Conservation (phyloP, 2,113 vertebrate species). For the Abramis brama region DNA sequence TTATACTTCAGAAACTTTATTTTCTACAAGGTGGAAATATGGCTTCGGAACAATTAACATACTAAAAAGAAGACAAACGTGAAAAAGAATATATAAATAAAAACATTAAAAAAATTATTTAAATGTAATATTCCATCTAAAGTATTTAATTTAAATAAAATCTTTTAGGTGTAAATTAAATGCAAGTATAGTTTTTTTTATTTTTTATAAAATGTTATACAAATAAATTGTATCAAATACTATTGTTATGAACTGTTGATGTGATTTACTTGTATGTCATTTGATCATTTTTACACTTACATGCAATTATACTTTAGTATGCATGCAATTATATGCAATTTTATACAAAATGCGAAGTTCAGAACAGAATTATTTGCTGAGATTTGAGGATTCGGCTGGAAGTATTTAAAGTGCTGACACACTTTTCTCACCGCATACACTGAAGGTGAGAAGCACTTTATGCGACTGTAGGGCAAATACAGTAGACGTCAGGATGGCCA, state of each 20-base stretch:
- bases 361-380: background rate
- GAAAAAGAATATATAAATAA: background rate
- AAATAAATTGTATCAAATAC: too few relatives aligned
- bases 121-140: background rate
- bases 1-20: background rate
- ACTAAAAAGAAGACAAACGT: background rate
- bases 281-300: background rate
- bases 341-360: background rate
- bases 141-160: background rate
- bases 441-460: constrained; percentile 31
- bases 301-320: background rate
- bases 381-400: background rate
- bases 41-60: background rate
- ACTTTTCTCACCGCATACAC: constrained; percentile 37
- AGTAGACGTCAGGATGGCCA: constrained; percentile 34
- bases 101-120: background rate
- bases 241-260: background rate
- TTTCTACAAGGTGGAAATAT: background rate
- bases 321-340: background rate
- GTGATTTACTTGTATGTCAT: background rate
- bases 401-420: constrained; percentile 34
- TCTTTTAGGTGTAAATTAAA: background rate
- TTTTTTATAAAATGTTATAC: too few relatives aligned
- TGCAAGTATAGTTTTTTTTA: background rate
- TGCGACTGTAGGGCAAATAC: background rate